Conservation (phyloP, 23 tunicate species). For the Aplidium turbinatum region DNA sequence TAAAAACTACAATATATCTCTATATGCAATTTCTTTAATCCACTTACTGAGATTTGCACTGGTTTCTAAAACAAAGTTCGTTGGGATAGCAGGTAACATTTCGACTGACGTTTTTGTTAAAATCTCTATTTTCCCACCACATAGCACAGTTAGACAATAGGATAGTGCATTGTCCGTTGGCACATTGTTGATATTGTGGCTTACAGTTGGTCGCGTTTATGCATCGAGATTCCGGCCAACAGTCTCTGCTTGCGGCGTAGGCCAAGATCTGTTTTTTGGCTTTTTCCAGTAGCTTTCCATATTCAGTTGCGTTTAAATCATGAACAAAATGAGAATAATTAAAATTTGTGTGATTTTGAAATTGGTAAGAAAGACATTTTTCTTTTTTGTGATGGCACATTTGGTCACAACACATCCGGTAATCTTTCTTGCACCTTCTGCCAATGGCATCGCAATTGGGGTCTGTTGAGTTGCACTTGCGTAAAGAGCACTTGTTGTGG, state of each 20-base stretch:
- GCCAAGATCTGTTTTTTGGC: conserved; percentile 6
- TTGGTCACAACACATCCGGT: conserved; percentile 40
- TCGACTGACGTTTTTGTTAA: background rate
- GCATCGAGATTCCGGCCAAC: conserved; percentile 46
- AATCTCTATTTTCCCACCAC: conserved; percentile 30
- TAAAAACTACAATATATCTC: too few relatives aligned
- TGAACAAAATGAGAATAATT: background rate
- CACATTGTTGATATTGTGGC: conserved; percentile 45
- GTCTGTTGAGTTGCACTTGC: conserved; percentile 25
- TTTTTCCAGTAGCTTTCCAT: background rate
- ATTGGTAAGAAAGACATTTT: background rate
- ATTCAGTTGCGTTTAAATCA: background rate
- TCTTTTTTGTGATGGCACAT: conserved; percentile 17
- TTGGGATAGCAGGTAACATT: conserved; percentile 50
- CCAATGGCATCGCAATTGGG: conserved; percentile 37
- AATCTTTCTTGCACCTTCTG: conserved; percentile 19
- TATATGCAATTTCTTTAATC: background rate
- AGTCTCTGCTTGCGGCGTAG: background rate
- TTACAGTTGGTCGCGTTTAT: conserved; percentile 32
- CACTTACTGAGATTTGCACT: conserved; percentile 14
- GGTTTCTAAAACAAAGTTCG: conserved; percentile 36
- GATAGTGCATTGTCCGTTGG: conserved; percentile 39
- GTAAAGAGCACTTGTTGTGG: conserved; percentile 6
- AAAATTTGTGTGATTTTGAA: background rate
- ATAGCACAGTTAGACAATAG: conserved; percentile 32